These are phyloP conservation scores for Drosophila seguyi DNA, from an alignment of 1,140 invertebrate species.

Conservation along the genomic window DNA sequence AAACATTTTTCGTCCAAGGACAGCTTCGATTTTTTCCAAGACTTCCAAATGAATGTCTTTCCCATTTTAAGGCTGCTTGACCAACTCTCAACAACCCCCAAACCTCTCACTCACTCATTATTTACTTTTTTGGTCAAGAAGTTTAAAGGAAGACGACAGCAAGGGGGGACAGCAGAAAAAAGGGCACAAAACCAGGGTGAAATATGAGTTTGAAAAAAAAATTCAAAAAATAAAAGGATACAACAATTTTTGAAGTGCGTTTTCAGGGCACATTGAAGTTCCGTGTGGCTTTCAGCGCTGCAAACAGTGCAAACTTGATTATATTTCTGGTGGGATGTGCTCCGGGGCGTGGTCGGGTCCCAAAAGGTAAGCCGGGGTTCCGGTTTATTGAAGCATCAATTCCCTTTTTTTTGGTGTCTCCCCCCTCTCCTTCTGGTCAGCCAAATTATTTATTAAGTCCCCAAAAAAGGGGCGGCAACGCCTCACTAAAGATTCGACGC, in stretches of 20 bases:
- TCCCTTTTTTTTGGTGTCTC: constrained; percentile 18
- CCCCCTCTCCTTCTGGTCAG: constrained; percentile 11
- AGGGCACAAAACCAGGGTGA: constrained; percentile 2
- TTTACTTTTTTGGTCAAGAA: constrained; percentile 44
- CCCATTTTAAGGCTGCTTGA: constrained; percentile 19
- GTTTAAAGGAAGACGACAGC: constrained; percentile 7
- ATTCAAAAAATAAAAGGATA: constrained; percentile 23
- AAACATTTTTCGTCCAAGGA: neutral
- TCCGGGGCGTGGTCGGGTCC: constrained; percentile 12
- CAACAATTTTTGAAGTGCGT: constrained; percentile 69
- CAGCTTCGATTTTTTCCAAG: neutral
- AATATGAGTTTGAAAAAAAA: constrained; percentile 48
- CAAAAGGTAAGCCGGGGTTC: constrained; percentile 39
- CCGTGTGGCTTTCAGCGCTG: constrained; percentile 67
- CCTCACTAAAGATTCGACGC: constrained; percentile 16
- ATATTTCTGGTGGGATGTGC: constrained; percentile 51
- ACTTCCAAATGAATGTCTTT: constrained; percentile 10
- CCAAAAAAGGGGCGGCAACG: constrained; percentile 48
- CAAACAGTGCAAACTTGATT: constrained; percentile 66
- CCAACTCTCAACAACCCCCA: constrained; percentile 16
- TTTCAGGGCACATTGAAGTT: constrained; percentile 60
- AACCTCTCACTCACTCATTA: constrained; percentile 37
- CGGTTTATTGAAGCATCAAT: constrained; percentile 73
- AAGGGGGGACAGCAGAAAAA: neutral
- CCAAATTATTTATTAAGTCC: constrained; percentile 79